Base-by-base conservation (phyloP, 1,140 invertebrate genomes). In the Galleria mellonella region DNA sequence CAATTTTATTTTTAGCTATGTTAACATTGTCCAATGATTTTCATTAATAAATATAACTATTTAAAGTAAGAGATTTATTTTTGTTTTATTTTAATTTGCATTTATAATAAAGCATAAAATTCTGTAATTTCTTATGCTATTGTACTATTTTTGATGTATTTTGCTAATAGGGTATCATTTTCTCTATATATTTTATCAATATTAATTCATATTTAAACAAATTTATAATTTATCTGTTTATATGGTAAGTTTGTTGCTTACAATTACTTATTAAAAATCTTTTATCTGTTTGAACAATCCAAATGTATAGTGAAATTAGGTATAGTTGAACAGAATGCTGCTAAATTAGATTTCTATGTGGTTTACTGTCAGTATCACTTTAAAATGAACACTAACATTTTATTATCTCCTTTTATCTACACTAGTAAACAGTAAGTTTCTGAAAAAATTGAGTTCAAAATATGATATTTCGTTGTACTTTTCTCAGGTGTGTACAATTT, bases 1-100 rank as follows among this genome's bases (percentile, higher is more conserved):
- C 78, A 83, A 82, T 79, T 83, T 81, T 83, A 81, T 78, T 82
- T 75, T 71, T 83, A 82, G 76, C 76, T 77, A 81, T 81, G 73
- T 84, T 79, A 75, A 82, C 71, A 73, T 33, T 76, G 64, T 79
- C 74, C 78, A 72, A 81, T 78, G 69, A 72, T 78, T 78, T 81
- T 78, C 74, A 74, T 68, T 65, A 84, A 77, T 78, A 82, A 83
- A 84, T 78, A 81, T 78, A 73, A 71, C 69, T 82, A 79, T 78
- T 70, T 71, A 72, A 82, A 75, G 43, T 73, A 74, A 76, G 63
- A 72, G 51, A 58, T 78, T 76, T 78, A 79, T 83, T 81, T 79
- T 79, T 64, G 62, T 77, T 81, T 73, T 52, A 62, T 67, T 69
- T 67, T 72, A 48, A 44, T 65, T 69, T 67, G 53, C 62, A 65